These are phyloP conservation scores for Cynaeus angustus DNA, from an alignment of 2,888 invertebrate species.

Conservation along the genomic window DNA sequence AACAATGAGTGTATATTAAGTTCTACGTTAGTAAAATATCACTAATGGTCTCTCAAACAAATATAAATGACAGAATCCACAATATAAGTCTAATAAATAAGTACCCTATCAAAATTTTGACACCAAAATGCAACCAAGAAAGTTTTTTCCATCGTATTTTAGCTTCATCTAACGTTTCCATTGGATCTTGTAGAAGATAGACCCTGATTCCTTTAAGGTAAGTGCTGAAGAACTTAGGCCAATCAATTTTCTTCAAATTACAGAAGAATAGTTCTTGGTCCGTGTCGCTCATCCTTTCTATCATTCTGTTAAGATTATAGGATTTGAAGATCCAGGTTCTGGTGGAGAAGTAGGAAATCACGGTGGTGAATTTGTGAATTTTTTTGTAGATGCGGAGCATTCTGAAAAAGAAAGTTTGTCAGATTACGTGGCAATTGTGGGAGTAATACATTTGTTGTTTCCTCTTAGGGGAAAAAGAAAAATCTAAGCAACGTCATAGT, in stretches of 20 bases:
- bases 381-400: constrained; percentile 85
- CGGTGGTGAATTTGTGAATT: constrained; percentile 84
- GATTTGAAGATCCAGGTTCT: constrained; percentile 82
- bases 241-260: constrained; percentile 82
- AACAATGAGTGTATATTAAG: too few relatives aligned
- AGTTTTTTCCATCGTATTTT: constrained; percentile 59
- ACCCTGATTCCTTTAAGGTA: constrained; percentile 84
- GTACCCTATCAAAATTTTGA: constrained; percentile 28
- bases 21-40: not conserved
- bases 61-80: constrained; percentile 32
- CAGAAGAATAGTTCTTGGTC: constrained; percentile 81
- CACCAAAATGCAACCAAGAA: constrained; percentile 44
- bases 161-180: constrained; percentile 79
- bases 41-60: too few relatives aligned
- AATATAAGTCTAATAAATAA: constrained; percentile 32
- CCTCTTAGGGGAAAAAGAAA: too few relatives aligned
- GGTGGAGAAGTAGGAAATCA: constrained; percentile 85
- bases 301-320: constrained; percentile 75
- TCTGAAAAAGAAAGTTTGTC: constrained; percentile 74
- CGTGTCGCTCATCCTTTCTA: constrained; percentile 72
- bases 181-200: constrained; percentile 86
- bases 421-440: too few relatives aligned
- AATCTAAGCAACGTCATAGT: too few relatives aligned
- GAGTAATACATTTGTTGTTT: too few relatives aligned
- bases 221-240: constrained; percentile 81